Evolutionary conservation across 2,113 vertebrate genomes (phyloP).

Genomic region (Circaetus cinerascens): DNA sequence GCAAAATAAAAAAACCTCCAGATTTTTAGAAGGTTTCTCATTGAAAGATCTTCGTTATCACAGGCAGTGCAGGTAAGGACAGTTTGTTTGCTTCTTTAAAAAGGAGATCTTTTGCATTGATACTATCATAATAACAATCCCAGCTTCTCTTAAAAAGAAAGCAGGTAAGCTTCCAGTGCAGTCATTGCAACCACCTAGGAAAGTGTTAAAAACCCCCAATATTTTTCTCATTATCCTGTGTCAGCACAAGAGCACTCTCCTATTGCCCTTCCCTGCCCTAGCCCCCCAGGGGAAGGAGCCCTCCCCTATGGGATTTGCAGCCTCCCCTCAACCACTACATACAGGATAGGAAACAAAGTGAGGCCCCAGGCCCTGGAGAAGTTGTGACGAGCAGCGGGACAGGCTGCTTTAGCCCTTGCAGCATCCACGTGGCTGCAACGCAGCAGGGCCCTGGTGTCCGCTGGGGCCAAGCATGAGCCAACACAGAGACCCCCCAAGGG

Average conservation of each 20-base stretch:
- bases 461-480: background rate
- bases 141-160: background rate
- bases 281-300: accelerated
- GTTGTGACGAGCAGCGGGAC: background rate
- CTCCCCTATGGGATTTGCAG: background rate
- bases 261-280: background rate
- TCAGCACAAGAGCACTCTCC: background rate
- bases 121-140: background rate
- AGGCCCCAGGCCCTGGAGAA: background rate
- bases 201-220: accelerated
- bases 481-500: background rate
- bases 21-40: background rate
- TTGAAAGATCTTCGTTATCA: background rate
- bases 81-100: background rate
- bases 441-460: accelerated
- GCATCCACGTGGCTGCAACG: background rate
- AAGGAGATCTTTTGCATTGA: background rate
- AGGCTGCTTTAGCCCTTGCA: background rate
- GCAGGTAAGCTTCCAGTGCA: background rate
- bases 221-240: background rate
- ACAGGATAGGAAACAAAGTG: background rate
- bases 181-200: background rate
- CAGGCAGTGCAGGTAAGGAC: background rate
- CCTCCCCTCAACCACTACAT: accelerated
- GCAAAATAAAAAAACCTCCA: background rate